These are phyloP conservation scores for Tapera naevia DNA, from an alignment of 2,797 vertebrate species.

Conservation along the genomic window DNA sequence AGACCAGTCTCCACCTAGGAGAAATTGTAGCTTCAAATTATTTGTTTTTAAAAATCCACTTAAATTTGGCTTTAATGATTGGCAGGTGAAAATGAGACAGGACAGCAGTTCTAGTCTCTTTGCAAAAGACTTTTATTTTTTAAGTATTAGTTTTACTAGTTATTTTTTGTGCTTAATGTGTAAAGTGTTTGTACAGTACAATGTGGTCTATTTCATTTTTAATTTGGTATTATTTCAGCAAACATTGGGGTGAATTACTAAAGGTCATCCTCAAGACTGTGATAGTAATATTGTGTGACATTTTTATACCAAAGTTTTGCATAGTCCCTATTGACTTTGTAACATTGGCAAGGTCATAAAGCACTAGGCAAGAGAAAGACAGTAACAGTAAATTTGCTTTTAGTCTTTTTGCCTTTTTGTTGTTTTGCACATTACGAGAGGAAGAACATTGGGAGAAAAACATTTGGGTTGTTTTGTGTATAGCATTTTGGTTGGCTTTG, in stretches of 20 bases:
- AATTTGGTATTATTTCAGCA: slow-evolving; percentile 77
- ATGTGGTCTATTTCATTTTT: slow-evolving; percentile 79
- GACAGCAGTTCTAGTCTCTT: slow-evolving; percentile 73
- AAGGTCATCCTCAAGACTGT: slow-evolving; percentile 75
- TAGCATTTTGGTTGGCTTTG: slow-evolving; percentile 66
- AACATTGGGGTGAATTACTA: slow-evolving; percentile 73
- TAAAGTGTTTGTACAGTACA: slow-evolving; percentile 79
- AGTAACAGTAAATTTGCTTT: slow-evolving; percentile 79
- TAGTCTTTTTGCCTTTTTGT: slow-evolving; percentile 86
- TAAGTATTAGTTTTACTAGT: slow-evolving; percentile 75
- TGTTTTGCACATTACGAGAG: slow-evolving; percentile 91
- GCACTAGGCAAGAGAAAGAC: slow-evolving; percentile 84
- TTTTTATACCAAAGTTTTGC: slow-evolving; percentile 91
- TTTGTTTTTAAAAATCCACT: slow-evolving; percentile 72
- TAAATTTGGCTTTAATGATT: slow-evolving; percentile 79
- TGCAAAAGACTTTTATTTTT: slow-evolving; percentile 73
- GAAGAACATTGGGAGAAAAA: slow-evolving; percentile 73
- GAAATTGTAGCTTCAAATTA: slow-evolving; percentile 79
- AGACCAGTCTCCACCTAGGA: slow-evolving; percentile 78
- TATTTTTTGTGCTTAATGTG: slow-evolving; percentile 77
- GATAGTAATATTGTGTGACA: slow-evolving; percentile 76
- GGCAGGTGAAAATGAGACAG: slow-evolving; percentile 70
- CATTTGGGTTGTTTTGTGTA: slow-evolving; percentile 55
- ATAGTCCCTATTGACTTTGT: slow-evolving; percentile 80
- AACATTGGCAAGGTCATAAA: slow-evolving; percentile 77